A percentile compares a stretch with the other conserved stretches of the same genome.
phyloP scores from a whole-genome alignment of 2,113 vertebrate species.

The Oncorhynchus nerka region DNA sequence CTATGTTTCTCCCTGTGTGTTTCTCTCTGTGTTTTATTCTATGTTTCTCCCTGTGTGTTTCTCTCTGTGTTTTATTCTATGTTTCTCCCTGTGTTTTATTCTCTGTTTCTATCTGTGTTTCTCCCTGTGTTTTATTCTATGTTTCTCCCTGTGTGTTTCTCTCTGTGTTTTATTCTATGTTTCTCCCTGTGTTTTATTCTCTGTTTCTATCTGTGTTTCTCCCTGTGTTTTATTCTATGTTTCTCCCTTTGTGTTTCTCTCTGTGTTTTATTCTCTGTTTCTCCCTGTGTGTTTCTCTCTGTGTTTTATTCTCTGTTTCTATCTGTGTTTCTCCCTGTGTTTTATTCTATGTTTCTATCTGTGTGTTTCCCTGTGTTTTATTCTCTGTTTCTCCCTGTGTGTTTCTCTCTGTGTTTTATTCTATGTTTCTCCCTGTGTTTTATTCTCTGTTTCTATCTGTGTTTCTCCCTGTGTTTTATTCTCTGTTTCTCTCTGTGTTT shows the following conservation, averaged over 20 bases:
- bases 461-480: no score
- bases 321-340: background rate
- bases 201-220: background rate
- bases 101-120: background rate
- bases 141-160: background rate
- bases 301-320: background rate
- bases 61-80: background rate
- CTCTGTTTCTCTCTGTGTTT: no score
- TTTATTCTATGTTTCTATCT: background rate
- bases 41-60: background rate
- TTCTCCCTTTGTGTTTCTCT: background rate
- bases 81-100: background rate
- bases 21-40: no score
- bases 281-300: background rate
- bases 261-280: background rate
- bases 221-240: background rate
- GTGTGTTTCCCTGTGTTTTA: no score
- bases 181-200: background rate
- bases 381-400: no score
- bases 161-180: background rate
- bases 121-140: no score
- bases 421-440: no score
- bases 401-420: no score
- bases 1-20: conserved; percentile 7
- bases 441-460: no score